Base-by-base conservation (phyloP, 1,140 invertebrate genomes). In the Nephila pilipes region DNA sequence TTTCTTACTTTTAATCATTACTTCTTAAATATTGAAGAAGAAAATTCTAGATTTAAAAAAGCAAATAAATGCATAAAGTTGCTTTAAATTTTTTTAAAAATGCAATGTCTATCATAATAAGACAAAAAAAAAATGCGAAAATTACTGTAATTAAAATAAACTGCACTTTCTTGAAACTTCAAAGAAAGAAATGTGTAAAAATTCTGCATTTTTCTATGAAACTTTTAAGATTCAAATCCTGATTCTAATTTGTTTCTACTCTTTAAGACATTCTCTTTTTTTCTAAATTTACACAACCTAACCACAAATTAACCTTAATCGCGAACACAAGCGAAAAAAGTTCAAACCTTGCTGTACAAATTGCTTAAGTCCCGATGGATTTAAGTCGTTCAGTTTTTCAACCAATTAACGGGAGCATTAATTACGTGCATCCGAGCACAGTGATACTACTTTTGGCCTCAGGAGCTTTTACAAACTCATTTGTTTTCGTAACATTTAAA, bases 331-430 rank as follows among this genome's bases (percentile, higher is more conserved):
- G 20, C n/a, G n/a, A 85, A 55, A 58, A 18, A 65, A 75, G 20
- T 75, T 14, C 8, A 79, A 46, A 79, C 54, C 65, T 55, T 79
- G 32, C 46, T 54, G 25, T 57, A 75, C 29, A 79, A 89, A 89
- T 79, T 89, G 65, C 38, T 46, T 55, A 25, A 60, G 32, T 81
- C 75, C 57, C 88, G 29, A 75, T 38, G 75, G 88, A 75, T 46
- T 89, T 54, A 54, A 81, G 55, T 58, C 75, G 63, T 57, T 89
- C 87, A 79, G n/a, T 90, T 90, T 90, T 81, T 90, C 54, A 58
- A 60, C 32, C 88, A 90, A 81, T 81, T 90, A 81, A 81, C 75
- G 79, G 22, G 54, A 63, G 55, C 88, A 81, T 81, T 81, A 90
- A 90, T 90, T 90, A 90, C 36, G n/a, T 22, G 20, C 88, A 36